Evolutionary conservation across 2,888 invertebrate genomes (phyloP), one percentile per base, ranked within the genome.

Genomic region (Rapana venosa): DNA sequence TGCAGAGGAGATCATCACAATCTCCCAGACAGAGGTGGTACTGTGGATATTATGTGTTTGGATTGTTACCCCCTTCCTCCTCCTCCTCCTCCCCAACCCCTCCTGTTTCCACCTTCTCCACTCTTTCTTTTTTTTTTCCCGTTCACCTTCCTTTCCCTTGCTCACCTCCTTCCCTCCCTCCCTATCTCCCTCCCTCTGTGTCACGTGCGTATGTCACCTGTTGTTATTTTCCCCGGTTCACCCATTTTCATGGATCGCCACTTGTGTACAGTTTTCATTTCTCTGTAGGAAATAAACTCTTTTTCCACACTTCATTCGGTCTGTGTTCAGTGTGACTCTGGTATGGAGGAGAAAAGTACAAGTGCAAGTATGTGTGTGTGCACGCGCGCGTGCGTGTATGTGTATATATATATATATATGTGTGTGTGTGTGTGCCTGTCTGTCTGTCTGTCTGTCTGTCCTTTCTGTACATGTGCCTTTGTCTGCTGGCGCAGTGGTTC

Each of bases 251-350:
- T 35, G 13, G 77, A 79, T 79, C 32, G 77, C 77, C 77, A 32
- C 77, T n/a, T 74, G 77, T 79, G 77, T 32, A 79, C 77, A 79
- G 74, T 79, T 79, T 79, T 20, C 32, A 79, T 79, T 79, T 79
- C 74, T 79, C 77, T 32, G 77, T 79, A 79, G 77, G 32, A 79
- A 79, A 79, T 79, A 79, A 79, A 79, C 32, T 79, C 77, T 79
- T 79, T 79, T 79, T 79, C 32, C 77, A 79, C 77, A 79, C 32
- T 79, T 79, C 30, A 35, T 13, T 30, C 70, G 77, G 32, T 32
- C 6, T 79, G 26, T 1, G n/a, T n/a, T 74, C 26, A 26, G 4
- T 47, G 2, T 8, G 4, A 47, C 47, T 47, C 47, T 47, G 47
- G 47, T 47, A 5, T 47, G 47, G 47, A 47, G 47, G 47, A 47